phyloP scores from a whole-genome alignment of 2,113 vertebrate genomes.

The Eupsittula cactorum region DNA sequence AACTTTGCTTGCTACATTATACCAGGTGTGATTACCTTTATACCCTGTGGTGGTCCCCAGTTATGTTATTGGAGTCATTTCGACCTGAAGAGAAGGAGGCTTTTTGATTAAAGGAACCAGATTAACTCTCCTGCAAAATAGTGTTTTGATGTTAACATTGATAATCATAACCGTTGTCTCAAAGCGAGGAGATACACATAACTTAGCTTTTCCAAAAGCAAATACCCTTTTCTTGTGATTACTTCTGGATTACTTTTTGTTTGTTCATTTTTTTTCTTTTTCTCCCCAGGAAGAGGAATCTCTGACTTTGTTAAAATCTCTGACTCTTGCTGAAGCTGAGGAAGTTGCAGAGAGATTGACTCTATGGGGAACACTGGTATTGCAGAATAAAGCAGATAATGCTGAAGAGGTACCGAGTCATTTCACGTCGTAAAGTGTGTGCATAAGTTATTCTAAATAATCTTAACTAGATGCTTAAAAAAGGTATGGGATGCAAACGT shows the following conservation, averaged over 20 bases:
- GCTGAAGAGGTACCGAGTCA: slow-evolving; percentile 74
- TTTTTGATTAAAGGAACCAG: background rate
- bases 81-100: background rate
- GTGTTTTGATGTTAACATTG: background rate
- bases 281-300: slow-evolving; percentile 80
- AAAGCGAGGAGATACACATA: background rate
- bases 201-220: background rate
- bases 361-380: slow-evolving; percentile 81
- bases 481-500: background rate
- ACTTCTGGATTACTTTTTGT: background rate
- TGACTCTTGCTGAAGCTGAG: slow-evolving; percentile 78
- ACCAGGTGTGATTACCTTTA: background rate
- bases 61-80: background rate
- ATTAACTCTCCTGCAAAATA: background rate
- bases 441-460: background rate
- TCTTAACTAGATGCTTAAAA: background rate
- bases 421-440: background rate
- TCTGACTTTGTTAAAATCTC: slow-evolving; percentile 79
- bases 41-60: background rate
- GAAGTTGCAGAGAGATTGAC: slow-evolving; percentile 82
- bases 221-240: background rate
- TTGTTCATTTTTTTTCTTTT: background rate
- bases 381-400: slow-evolving; percentile 80
- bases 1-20: background rate
- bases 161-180: background rate